Evolutionary conservation across 2,888 invertebrate genomes (phyloP).

Genomic region (Gastracanthus pulcherrimus): DNA sequence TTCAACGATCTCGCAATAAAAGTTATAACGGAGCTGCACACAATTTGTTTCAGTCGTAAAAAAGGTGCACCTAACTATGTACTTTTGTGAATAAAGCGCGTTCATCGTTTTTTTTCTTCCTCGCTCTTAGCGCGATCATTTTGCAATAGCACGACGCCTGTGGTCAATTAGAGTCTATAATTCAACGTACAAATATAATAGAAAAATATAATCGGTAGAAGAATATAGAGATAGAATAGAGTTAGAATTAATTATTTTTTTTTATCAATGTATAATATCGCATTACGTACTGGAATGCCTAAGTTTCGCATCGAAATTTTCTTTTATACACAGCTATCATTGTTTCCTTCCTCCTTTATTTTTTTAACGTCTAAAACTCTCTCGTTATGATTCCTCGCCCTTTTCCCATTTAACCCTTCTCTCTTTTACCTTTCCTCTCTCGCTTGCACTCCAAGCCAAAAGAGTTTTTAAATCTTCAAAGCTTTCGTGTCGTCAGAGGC

Average conservation of each 20-base stretch:
- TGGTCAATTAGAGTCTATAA: conserved; percentile 73
- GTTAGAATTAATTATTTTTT: conserved; percentile 74
- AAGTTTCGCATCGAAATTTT: conserved; percentile 64
- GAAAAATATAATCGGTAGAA: conserved; percentile 78
- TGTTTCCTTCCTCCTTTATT: conserved; percentile 10
- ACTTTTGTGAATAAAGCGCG: too few relatives aligned
- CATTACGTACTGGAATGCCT: conserved; percentile 65
- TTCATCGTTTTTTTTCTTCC: too few relatives aligned
- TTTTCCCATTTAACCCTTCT: not conserved
- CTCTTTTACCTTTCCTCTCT: not conserved
- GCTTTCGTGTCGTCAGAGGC: not conserved
- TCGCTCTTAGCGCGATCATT: too few relatives aligned
- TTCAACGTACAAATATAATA: conserved; percentile 78
- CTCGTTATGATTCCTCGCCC: not conserved
- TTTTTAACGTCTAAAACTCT: conserved; percentile 9
- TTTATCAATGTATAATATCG: conserved; percentile 61
- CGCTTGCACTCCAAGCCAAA: not conserved
- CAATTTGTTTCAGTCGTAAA: not conserved
- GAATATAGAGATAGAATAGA: conserved; percentile 77
- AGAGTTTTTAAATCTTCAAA: not conserved
- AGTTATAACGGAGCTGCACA: too few relatives aligned
- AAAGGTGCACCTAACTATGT: too few relatives aligned
- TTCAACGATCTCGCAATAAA: too few relatives aligned
- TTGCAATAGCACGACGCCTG: not conserved
- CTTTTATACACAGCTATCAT: conserved; percentile 34